Conservation (phyloP, 2,113 vertebrate genomes). For the Odontophorus gujanensis region DNA sequence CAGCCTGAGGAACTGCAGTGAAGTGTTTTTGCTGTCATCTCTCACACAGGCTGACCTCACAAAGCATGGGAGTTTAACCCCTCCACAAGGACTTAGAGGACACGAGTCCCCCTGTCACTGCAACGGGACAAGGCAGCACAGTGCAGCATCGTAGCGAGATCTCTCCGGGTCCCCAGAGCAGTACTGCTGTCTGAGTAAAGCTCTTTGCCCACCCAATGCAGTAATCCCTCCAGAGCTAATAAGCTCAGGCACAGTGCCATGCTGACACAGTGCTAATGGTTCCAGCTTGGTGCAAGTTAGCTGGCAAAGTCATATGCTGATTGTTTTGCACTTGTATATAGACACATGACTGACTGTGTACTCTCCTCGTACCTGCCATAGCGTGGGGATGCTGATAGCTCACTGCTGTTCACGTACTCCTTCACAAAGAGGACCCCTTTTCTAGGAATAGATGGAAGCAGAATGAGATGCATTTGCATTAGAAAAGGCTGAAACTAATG, state of each 20-base stretch:
- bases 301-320: neutral
- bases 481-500: neutral
- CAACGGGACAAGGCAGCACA: neutral
- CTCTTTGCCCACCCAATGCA: neutral
- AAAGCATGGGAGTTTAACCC: no score
- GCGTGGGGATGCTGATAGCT: conserved; percentile 57
- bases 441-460: neutral
- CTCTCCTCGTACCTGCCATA: conserved; percentile 55
- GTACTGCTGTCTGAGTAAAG: neutral
- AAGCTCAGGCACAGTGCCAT: neutral
- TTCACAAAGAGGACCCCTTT: conserved; percentile 87
- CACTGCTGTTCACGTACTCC: conserved; percentile 82
- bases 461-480: conserved; percentile 1
- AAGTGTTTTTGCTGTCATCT: accelerated
- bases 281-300: neutral
- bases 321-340: neutral
- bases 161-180: neutral
- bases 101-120: neutral
- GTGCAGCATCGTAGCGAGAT: neutral
- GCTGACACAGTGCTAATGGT: neutral
- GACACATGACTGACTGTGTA: accelerated
- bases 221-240: neutral
- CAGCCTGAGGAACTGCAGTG: neutral
- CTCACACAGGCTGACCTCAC: no score
- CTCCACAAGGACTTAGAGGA: neutral